Base-by-base conservation (phyloP, 2,888 invertebrate species). In the Agonopterix heracliana region DNA sequence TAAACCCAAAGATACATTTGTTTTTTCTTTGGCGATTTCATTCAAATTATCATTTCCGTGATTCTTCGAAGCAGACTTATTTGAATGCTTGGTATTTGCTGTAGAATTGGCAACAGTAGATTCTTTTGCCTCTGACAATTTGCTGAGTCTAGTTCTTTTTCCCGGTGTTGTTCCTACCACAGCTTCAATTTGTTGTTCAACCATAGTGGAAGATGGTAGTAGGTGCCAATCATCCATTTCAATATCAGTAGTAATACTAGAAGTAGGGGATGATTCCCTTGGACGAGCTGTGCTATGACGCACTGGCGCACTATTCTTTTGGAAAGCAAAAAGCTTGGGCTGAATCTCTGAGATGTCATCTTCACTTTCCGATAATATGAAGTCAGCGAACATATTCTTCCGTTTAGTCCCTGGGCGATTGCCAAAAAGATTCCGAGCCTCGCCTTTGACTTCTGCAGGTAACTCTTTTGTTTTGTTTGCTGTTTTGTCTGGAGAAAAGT, bases 171-270 rank as follows among this genome's bases (percentile, higher is more conserved):
- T 50, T n/a, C 50, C 53, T 26, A 26, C 5, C 13, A 64, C 55
- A 11, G 48, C 47, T 59, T 81, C 71, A 5, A 76, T 50, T 54
- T 81, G 76, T 50, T 75, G 68, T 34, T 80, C 87, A 48, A 88
- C 70, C 82, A 88, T 80, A 36, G 89, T 89, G 7, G 89, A 89
- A 14, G 88, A 89, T 26, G 88, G 85, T 8, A 89, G 54, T 10
- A 72, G 65, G 47, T 68, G 74, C 81, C 85, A 84, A 38, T 81
- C 81, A 52, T 85, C 85, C 58, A 84, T 68, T 68, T 87, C 87
- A 47, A 78, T 68, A 52, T 86, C 84, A 45, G 69, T 73, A 44
- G 75, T 73, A 12, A 77, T 55, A 59, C 75, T 81, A 4, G 78
- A 74, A 1, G 70, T 59, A 1, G 65, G 74, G 1, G 83, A 83